These are phyloP conservation scores for Euproctis similis DNA, from an alignment of 2,888 invertebrate genomes.

Conservation along the genomic window DNA sequence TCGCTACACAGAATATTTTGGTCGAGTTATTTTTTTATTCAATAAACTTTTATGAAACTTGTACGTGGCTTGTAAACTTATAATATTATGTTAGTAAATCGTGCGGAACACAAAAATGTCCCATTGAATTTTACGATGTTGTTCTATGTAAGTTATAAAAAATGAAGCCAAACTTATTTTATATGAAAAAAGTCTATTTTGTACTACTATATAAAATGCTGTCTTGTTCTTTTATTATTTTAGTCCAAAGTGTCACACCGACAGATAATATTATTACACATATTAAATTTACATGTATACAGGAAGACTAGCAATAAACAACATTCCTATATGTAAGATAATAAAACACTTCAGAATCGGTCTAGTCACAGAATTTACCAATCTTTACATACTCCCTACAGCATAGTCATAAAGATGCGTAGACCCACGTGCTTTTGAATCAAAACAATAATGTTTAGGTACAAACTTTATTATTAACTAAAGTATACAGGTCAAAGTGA, in stretches of 20 bases:
- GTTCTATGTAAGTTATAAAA: no score
- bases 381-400: slow-evolving; percentile 14
- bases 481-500: not conserved
- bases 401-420: slow-evolving; percentile 5
- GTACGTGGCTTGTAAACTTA: slow-evolving; percentile 2
- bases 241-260: no score
- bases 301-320: no score
- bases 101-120: slow-evolving; percentile 12
- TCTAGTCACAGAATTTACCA: no score
- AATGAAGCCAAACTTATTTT: no score
- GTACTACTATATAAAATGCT: no score
- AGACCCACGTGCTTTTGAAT: slow-evolving; percentile 12
- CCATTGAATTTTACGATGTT: slow-evolving; percentile 21
- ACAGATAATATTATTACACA: no score
- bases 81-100: slow-evolving; percentile 10
- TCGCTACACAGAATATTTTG: slow-evolving; percentile 5
- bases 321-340: no score
- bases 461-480: not conserved
- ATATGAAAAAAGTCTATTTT: no score
- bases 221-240: no score
- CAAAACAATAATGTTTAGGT: not conserved
- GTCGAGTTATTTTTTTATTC: not conserved
- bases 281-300: no score
- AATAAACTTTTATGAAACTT: slow-evolving; percentile 4
- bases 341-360: no score